These are phyloP conservation scores for Camponotus pennsylvanicus DNA, from an alignment of 1,140 invertebrate species.

Conservation along the genomic window DNA sequence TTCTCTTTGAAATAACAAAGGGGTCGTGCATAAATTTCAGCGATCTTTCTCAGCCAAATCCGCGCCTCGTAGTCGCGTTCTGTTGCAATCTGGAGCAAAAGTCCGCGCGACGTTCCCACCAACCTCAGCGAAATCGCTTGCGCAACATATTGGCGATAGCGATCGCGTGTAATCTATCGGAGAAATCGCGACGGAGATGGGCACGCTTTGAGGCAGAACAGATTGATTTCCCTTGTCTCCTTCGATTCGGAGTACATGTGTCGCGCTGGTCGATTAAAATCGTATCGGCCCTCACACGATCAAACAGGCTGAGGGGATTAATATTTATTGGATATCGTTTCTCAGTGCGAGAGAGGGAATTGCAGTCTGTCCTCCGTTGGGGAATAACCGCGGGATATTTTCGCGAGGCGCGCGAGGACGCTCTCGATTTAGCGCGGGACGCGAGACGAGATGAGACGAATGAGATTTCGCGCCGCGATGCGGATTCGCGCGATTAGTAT, in stretches of 20 bases:
- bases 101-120: constrained; percentile 52
- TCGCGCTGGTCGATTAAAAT: constrained; percentile 5
- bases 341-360: not conserved
- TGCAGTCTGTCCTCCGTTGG: not conserved
- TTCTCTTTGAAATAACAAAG: not conserved
- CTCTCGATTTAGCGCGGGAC: constrained; percentile 7
- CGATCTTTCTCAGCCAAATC: not conserved
- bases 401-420: not conserved
- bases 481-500: constrained; percentile 5
- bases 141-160: constrained; percentile 58
- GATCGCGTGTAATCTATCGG: constrained; percentile 48
- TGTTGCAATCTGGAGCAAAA: constrained; percentile 71
- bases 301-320: constrained; percentile 18
- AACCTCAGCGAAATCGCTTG: constrained; percentile 48
- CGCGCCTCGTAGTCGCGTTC: constrained; percentile 1
- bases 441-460: not conserved
- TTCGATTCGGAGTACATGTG: constrained; percentile 1
- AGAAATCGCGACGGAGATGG: constrained; percentile 36
- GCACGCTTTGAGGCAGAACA: not conserved
- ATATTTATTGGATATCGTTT: constrained; percentile 37
- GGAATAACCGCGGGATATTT: constrained; percentile 27
- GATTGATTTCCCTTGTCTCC: constrained; percentile 44
- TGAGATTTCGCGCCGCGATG: constrained; percentile 13
- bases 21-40: not conserved
- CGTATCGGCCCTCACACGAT: not conserved